Conservation (phyloP, 2,888 invertebrate species). For the Plemyria rubiginata region DNA sequence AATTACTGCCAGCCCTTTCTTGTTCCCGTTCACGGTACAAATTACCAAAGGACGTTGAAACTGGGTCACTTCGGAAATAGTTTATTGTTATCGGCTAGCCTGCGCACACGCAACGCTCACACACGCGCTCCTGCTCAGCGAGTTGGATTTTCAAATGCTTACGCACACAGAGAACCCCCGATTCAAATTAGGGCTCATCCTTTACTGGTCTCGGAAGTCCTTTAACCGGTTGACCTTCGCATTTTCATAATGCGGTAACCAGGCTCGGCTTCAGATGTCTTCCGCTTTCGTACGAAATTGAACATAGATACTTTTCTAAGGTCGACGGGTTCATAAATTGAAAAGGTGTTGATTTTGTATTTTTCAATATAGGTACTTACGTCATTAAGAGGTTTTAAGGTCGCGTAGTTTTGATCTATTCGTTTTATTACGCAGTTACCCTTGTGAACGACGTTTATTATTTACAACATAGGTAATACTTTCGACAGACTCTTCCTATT, state of each 20-base stretch:
- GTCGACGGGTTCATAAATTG: slow-evolving; percentile 75
- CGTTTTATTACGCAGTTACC: slow-evolving; percentile 79
- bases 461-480: slow-evolving; percentile 53
- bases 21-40: slow-evolving; percentile 82
- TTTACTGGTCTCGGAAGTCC: slow-evolving; percentile 65
- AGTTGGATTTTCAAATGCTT: slow-evolving; percentile 71
- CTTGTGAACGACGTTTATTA: slow-evolving; percentile 68
- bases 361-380: slow-evolving; percentile 60
- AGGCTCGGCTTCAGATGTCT: slow-evolving; percentile 62
- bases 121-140: slow-evolving; percentile 62
- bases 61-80: slow-evolving; percentile 85
- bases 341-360: slow-evolving; percentile 71
- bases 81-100: slow-evolving; percentile 84
- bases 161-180: slow-evolving; percentile 66
- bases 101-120: slow-evolving; percentile 79
- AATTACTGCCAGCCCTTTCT: slow-evolving; percentile 80
- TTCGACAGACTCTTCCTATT: slow-evolving; percentile 65
- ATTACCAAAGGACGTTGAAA: slow-evolving; percentile 83
- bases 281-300: slow-evolving; percentile 74
- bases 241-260: slow-evolving; percentile 59
- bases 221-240: slow-evolving; percentile 72
- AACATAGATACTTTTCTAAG: slow-evolving; percentile 71
- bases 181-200: slow-evolving; percentile 76
- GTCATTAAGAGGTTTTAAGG: slow-evolving; percentile 69
- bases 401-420: slow-evolving; percentile 71